These are phyloP conservation scores for Papilio gigon DNA, from an alignment of 2,888 invertebrate genomes.

Conservation along the genomic window DNA sequence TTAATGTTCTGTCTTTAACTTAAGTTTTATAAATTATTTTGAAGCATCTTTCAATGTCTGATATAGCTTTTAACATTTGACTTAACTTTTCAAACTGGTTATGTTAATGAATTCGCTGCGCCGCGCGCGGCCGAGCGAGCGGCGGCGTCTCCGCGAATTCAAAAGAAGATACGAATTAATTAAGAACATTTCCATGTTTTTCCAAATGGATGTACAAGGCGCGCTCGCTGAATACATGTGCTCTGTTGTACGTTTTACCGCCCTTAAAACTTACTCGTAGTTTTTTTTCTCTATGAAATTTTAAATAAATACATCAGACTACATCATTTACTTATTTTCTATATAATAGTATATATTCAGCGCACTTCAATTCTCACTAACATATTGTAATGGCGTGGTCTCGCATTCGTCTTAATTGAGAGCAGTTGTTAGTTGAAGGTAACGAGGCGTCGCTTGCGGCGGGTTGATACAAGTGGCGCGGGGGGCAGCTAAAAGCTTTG, in stretches of 20 bases:
- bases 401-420: slow-evolving; percentile 20
- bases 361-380: background rate
- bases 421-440: slow-evolving; percentile 16
- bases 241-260: background rate
- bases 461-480: slow-evolving; percentile 22
- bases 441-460: slow-evolving; percentile 23
- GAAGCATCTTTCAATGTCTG: background rate
- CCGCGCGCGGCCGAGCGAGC: background rate
- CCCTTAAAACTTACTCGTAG: background rate
- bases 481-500: slow-evolving; percentile 31
- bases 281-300: background rate
- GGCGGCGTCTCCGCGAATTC: slow-evolving; percentile 4
- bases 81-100: background rate
- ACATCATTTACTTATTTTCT: no score
- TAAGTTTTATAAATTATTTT: no score
- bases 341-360: background rate
- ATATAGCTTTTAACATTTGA: slow-evolving; percentile 2
- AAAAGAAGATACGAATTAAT: slow-evolving; percentile 9
- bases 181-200: slow-evolving; percentile 24
- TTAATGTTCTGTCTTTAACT: no score
- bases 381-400: background rate
- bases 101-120: slow-evolving; percentile 5
- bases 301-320: background rate
- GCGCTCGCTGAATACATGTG: slow-evolving; percentile 4
- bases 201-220: slow-evolving; percentile 9